These are phyloP conservation scores for Linepithema humile DNA, from an alignment of 1,140 invertebrate species.

Conservation along the genomic window DNA sequence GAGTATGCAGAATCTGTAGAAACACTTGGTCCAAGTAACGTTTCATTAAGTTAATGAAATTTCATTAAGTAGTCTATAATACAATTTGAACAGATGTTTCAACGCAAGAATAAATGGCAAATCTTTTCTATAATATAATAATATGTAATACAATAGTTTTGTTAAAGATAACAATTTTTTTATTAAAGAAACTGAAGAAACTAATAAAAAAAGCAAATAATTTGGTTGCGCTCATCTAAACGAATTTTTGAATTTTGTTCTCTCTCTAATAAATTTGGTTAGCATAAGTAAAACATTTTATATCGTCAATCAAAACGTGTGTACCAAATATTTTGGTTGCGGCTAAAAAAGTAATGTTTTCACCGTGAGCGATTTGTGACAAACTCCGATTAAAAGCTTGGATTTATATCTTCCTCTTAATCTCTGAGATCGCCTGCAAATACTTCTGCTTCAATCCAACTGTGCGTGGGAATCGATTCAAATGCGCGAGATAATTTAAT, in stretches of 20 bases:
- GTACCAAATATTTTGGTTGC: not conserved
- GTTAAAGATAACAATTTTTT: not conserved
- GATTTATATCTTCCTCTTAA: constrained; percentile 19
- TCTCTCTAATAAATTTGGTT: not conserved
- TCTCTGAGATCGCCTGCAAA: not conserved
- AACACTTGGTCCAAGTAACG: not conserved
- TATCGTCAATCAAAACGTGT: not conserved
- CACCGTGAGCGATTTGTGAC: not conserved
- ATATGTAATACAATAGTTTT: too few relatives aligned
- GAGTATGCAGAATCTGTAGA: not conserved
- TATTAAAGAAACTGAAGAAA: not conserved
- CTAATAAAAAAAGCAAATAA: not conserved
- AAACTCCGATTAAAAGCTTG: not conserved
- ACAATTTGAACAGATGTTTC: too few relatives aligned
- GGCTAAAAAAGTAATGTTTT: not conserved
- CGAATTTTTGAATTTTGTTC: not conserved
- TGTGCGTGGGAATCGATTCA: constrained; percentile 6
- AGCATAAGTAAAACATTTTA: not conserved
- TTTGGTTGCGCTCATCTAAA: not conserved
- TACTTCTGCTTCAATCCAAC: constrained; percentile 21
- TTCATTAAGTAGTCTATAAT: constrained; percentile 11
- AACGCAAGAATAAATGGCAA: too few relatives aligned
- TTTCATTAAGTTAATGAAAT: not conserved
- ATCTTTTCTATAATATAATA: too few relatives aligned
- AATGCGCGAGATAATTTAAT: constrained; percentile 24